Percentiles rank a stretch among this genome's conserved stretches.
phyloP scores from a whole-genome alignment of 1,140 invertebrate species.

The Drosophila littoralis region DNA sequence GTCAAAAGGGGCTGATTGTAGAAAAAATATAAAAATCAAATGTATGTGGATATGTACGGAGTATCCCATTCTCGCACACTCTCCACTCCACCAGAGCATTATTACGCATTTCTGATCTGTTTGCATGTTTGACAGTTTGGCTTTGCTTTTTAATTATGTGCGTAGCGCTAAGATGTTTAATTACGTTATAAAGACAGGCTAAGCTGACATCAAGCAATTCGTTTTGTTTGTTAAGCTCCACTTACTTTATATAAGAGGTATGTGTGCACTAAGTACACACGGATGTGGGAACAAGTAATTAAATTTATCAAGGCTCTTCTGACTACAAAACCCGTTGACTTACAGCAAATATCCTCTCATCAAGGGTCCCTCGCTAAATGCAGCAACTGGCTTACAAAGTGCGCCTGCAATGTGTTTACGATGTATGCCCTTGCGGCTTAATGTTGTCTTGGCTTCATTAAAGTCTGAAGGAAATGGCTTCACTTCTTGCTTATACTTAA shows the following conservation, averaged over 20 bases:
- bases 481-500: neutral
- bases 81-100: neutral
- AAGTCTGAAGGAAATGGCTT: slow-evolving; percentile 4
- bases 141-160: slow-evolving; percentile 20
- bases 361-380: neutral
- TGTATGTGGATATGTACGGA: neutral
- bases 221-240: neutral
- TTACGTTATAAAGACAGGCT: slow-evolving; percentile 33
- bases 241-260: neutral
- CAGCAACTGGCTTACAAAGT: slow-evolving; percentile 1
- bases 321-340: neutral
- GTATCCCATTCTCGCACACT: neutral
- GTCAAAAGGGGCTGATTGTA: no score
- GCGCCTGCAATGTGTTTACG: neutral
- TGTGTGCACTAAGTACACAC: neutral
- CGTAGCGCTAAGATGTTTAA: slow-evolving; percentile 28
- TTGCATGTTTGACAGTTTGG: neutral
- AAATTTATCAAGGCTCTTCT: neutral
- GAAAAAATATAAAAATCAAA: no score
- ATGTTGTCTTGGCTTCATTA: slow-evolving; percentile 16
- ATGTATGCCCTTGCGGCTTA: slow-evolving; percentile 1
- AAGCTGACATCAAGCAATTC: slow-evolving; percentile 6
- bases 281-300: slow-evolving; percentile 8
- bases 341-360: neutral
- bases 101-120: neutral